These are phyloP conservation scores for Microcebus ravelobensis DNA, from an alignment of 2,113 vertebrate species.

Conservation along the genomic window DNA sequence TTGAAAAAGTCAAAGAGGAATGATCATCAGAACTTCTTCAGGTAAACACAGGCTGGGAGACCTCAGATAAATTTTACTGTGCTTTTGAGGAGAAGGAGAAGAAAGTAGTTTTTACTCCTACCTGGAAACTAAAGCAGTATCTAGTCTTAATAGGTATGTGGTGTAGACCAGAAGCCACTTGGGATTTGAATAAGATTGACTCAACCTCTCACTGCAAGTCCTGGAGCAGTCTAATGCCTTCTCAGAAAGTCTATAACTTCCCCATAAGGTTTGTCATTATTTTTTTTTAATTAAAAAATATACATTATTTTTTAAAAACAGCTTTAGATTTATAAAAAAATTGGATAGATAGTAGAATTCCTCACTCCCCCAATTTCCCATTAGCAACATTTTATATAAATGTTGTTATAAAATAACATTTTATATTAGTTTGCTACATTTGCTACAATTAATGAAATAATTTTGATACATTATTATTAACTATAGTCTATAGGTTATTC, in stretches of 20 bases:
- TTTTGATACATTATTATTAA: background rate
- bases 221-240: background rate
- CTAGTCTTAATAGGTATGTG: background rate
- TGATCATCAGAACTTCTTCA: background rate
- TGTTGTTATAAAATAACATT: background rate
- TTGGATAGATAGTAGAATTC: background rate
- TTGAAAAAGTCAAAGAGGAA: background rate
- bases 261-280: background rate
- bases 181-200: background rate
- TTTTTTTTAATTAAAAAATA: background rate
- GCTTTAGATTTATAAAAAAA: slow-evolving; percentile 15
- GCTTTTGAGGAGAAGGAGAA: background rate
- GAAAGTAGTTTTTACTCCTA: background rate
- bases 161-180: background rate
- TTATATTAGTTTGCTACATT: background rate
- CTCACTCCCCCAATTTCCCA: background rate
- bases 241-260: background rate
- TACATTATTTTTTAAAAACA: background rate
- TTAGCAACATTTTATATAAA: background rate
- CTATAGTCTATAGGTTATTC: background rate
- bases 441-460: background rate
- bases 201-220: background rate
- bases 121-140: background rate
- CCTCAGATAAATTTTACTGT: background rate
- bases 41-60: background rate